These are phyloP conservation scores for Pygoscelis antarcticus DNA, from an alignment of 2,113 vertebrate species.

Conservation along the genomic window DNA sequence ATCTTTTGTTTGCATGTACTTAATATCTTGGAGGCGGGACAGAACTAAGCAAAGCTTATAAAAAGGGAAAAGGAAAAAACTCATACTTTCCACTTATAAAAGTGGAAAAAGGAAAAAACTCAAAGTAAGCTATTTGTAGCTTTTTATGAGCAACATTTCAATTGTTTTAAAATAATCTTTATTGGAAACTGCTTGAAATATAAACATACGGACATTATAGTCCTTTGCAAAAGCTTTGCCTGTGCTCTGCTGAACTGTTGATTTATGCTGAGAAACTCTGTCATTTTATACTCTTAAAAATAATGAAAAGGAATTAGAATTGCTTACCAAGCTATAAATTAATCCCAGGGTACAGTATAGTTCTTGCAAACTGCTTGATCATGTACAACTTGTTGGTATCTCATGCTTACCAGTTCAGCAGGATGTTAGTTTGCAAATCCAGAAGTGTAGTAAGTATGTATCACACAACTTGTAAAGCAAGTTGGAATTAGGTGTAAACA, in stretches of 20 bases:
- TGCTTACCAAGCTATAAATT: conserved; percentile 56
- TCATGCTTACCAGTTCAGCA: conserved; percentile 13
- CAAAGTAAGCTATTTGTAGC: neutral
- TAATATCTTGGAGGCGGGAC: neutral
- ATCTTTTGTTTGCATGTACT: neutral
- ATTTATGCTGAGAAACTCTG: neutral
- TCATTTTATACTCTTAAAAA: neutral
- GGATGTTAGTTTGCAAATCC: conserved; percentile 29
- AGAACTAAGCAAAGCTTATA: neutral
- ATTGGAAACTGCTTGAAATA: neutral
- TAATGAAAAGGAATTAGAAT: conserved; percentile 47
- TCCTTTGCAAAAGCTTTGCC: neutral
- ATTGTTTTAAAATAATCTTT: neutral
- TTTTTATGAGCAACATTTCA: neutral
- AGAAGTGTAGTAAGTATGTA: neutral
- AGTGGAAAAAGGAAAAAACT: neutral
- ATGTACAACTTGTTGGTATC: neutral
- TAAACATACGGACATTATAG: neutral
- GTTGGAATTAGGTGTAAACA: conserved; percentile 2
- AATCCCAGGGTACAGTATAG: conserved; percentile 13
- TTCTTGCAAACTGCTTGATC: conserved; percentile 45
- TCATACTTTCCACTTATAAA: too few species aligned
- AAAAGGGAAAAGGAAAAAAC: neutral
- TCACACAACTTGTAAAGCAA: conserved; percentile 47
- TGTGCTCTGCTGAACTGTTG: neutral